Evolutionary conservation across 2,797 vertebrate genomes (phyloP).

Genomic region (Acrocephalus scirpaceus): DNA sequence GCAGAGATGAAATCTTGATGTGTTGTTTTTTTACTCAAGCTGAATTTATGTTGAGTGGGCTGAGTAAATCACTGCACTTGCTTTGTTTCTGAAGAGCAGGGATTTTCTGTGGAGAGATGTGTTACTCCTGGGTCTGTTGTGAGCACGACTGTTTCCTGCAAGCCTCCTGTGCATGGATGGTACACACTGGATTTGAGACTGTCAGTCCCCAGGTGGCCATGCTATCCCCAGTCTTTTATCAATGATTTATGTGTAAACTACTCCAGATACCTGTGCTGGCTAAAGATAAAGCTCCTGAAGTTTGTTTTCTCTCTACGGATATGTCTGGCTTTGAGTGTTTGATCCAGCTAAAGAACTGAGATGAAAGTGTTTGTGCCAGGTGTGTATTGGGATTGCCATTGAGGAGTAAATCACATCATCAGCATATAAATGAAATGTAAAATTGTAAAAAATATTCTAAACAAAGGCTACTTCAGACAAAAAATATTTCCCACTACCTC

Average conservation of each 20-base stretch:
- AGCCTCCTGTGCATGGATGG: background rate
- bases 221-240: background rate
- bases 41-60: background rate
- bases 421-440: background rate
- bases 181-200: background rate
- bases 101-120: background rate
- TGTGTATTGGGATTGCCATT: background rate
- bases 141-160: background rate
- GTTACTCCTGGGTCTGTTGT: background rate
- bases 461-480: background rate
- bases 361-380: background rate
- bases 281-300: slow-evolving; percentile 18
- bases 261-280: background rate
- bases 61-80: background rate
- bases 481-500: background rate
- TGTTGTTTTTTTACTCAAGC: background rate
- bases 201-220: background rate
- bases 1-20: background rate
- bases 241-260: slow-evolving; percentile 22
- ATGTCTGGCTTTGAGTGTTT: slow-evolving; percentile 1
- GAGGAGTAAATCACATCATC: background rate
- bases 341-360: background rate
- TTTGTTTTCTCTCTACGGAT: background rate
- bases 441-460: background rate
- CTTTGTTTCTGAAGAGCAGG: background rate